Percentiles rank a stretch among this genome's conserved stretches.
phyloP scores from a whole-genome alignment of 1,140 invertebrate genomes.

The Cydia amplana region DNA sequence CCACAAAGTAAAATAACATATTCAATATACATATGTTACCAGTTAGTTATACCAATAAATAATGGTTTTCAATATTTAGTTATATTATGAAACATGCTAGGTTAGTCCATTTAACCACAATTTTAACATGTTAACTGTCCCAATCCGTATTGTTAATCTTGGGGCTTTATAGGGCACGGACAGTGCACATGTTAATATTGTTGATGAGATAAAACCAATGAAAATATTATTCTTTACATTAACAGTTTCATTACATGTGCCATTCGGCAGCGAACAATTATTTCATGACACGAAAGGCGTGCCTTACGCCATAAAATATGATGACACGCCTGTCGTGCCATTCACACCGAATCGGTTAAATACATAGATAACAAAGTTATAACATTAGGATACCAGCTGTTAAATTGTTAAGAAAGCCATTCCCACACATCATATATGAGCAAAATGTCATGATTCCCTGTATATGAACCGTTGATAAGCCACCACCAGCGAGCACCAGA shows the following conservation, averaged over 20 bases:
- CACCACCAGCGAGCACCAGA: constrained; percentile 53
- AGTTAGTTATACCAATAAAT: not conserved
- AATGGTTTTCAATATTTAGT: not conserved
- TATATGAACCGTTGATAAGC: constrained; percentile 44
- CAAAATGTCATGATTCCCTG: constrained; percentile 34
- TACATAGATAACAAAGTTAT: not conserved
- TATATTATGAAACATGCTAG: not conserved
- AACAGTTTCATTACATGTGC: too few species aligned
- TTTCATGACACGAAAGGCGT: too few species aligned
- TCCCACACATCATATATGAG: not conserved
- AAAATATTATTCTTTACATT: not conserved
- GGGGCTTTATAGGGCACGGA: too few species aligned
- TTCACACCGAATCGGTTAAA: too few species aligned
- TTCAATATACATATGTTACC: not conserved
- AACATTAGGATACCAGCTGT: not conserved
- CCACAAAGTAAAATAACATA: too few species aligned
- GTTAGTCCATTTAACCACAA: not conserved
- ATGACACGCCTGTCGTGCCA: too few species aligned
- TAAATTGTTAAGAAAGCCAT: not conserved
- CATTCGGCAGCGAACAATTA: too few species aligned
- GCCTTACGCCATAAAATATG: too few species aligned
- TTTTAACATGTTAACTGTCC: not conserved
- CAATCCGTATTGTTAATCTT: too few species aligned
- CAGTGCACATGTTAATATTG: not conserved
- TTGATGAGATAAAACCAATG: not conserved